A percentile compares a stretch with the other conserved stretches of the same genome.
Conservation (phyloP, 2,113 vertebrate species). For the Haliaeetus leucogaster region DNA sequence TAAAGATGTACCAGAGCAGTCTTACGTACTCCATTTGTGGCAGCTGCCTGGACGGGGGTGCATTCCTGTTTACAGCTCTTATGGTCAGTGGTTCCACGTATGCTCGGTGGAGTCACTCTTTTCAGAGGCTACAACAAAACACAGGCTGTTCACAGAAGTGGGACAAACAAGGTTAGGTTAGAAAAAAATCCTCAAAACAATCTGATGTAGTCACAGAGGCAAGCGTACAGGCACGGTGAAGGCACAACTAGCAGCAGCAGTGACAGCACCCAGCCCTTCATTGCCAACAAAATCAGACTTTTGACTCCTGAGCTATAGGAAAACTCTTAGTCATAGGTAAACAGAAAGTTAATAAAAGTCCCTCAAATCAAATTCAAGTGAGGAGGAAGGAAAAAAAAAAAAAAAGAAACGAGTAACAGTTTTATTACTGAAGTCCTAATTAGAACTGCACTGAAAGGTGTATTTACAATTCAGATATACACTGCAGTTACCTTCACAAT, state of each 20-base stretch:
- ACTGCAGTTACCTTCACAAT: background rate
- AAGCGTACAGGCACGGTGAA: background rate
- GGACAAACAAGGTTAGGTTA: background rate
- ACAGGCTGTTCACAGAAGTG: background rate
- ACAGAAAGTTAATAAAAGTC: background rate
- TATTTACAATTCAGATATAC: background rate
- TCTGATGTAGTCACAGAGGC: background rate
- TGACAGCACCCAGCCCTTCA: background rate
- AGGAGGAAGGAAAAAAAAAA: background rate
- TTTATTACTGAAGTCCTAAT: background rate
- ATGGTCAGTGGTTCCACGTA: fast-evolving
- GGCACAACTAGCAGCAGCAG: background rate
- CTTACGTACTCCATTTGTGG: background rate
- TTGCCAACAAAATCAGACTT: background rate
- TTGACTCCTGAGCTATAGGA: background rate
- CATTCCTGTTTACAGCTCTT: background rate
- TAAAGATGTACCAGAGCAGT: background rate
- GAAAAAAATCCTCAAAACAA: fast-evolving
- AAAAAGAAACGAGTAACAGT: background rate
- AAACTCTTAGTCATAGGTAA: background rate
- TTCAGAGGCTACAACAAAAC: background rate
- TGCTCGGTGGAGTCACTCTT: background rate
- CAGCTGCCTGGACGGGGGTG: background rate
- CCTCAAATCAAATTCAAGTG: background rate
- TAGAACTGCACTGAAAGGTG: background rate